These are phyloP conservation scores for Florisuga fusca DNA, from an alignment of 2,797 vertebrate species.

Conservation along the genomic window DNA sequence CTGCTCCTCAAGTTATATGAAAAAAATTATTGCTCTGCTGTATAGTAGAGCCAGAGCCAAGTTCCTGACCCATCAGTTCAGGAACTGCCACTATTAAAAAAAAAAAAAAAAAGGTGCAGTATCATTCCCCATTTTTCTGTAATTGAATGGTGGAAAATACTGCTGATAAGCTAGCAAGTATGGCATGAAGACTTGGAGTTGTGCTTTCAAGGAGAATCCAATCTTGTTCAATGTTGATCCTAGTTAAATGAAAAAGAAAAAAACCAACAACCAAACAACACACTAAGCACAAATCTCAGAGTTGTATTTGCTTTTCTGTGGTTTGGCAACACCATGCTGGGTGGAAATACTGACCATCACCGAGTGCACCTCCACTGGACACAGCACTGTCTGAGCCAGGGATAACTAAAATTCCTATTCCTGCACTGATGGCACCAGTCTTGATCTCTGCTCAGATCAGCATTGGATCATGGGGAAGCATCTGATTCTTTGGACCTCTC, in stretches of 20 bases:
- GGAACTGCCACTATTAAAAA: neutral
- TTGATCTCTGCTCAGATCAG: neutral
- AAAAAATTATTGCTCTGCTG: neutral
- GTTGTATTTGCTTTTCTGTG: neutral
- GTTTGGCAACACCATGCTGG: neutral
- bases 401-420: neutral
- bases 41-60: neutral
- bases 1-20: neutral
- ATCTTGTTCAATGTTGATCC: neutral
- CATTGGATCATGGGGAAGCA: neutral
- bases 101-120: neutral
- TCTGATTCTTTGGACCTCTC: neutral
- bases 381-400: neutral
- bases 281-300: neutral
- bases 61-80: neutral
- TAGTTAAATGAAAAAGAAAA: neutral
- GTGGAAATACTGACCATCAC: neutral
- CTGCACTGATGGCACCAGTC: neutral
- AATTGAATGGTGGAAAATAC: constrained; percentile 14
- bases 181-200: constrained; percentile 3
- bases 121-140: constrained; percentile 12
- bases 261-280: neutral
- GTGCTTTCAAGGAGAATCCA: constrained; percentile 1
- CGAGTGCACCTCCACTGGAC: neutral
- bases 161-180: neutral